phyloP scores from a whole-genome alignment of 2,797 vertebrate genomes.

The Tapirus indicus region DNA sequence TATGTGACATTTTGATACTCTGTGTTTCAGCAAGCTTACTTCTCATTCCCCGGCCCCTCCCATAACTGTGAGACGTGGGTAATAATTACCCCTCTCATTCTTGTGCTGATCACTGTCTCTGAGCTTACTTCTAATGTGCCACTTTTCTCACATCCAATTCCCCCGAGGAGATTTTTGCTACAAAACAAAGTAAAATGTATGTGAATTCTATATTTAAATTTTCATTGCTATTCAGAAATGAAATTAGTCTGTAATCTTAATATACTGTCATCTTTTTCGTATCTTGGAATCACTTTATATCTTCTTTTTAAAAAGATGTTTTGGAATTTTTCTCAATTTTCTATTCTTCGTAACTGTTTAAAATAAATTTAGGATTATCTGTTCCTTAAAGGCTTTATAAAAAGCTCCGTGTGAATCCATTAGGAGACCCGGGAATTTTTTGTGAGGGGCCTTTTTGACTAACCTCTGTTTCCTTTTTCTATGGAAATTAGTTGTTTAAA shows the following conservation, averaged over 20 bases:
- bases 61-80: neutral
- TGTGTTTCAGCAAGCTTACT: neutral
- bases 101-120: neutral
- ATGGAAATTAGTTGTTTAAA: neutral
- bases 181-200: neutral
- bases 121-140: neutral
- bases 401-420: neutral
- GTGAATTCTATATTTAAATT: neutral
- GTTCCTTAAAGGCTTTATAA: neutral
- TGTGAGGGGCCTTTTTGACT: neutral
- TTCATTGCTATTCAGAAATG: neutral
- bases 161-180: neutral
- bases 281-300: neutral
- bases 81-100: neutral
- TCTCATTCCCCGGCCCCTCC: neutral
- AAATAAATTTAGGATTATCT: neutral
- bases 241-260: neutral
- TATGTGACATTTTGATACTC: neutral
- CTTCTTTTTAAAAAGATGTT: neutral
- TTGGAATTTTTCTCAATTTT: neutral
- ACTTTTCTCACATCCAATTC: neutral
- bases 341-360: neutral
- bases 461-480: neutral
- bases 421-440: neutral
- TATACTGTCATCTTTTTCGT: neutral